phyloP scores from a whole-genome alignment of 2,113 vertebrate species.

The Petroica traversi region DNA sequence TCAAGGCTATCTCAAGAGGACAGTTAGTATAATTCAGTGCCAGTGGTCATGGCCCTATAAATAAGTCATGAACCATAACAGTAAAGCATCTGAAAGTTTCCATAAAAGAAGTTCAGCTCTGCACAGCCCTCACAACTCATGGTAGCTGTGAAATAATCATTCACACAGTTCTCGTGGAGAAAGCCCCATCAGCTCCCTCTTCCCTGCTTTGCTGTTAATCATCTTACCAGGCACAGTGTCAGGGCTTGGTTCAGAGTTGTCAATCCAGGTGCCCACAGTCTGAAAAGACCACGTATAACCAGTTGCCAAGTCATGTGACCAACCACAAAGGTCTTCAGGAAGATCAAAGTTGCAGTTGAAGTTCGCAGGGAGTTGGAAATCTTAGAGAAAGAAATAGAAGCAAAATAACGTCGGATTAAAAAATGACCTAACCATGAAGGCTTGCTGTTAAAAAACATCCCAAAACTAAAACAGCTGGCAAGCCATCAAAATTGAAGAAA shows the following conservation, averaged over 20 bases:
- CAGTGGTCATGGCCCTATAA: neutral
- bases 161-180: neutral
- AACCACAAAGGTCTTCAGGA: conserved; percentile 85
- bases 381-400: conserved; percentile 54
- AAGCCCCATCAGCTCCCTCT: neutral
- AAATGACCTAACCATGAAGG: neutral
- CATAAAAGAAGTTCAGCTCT: neutral
- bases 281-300: conserved; percentile 86
- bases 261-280: conserved; percentile 75
- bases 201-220: neutral
- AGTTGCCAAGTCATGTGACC: conserved; percentile 86
- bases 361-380: conserved; percentile 76
- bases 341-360: conserved; percentile 94
- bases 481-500: conserved; percentile 39
- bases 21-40: neutral
- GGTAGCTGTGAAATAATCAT: neutral
- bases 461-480: conserved; percentile 42
- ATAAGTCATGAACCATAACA: neutral
- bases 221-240: conserved; percentile 74
- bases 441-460: conserved; percentile 1
- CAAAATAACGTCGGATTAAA: conserved; percentile 56
- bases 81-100: neutral
- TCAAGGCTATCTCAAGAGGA: conserved; percentile 25
- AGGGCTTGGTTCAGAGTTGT: conserved; percentile 74
- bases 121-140: neutral